Conservation (phyloP, 2,113 vertebrate species). For the Scatophagus argus region DNA sequence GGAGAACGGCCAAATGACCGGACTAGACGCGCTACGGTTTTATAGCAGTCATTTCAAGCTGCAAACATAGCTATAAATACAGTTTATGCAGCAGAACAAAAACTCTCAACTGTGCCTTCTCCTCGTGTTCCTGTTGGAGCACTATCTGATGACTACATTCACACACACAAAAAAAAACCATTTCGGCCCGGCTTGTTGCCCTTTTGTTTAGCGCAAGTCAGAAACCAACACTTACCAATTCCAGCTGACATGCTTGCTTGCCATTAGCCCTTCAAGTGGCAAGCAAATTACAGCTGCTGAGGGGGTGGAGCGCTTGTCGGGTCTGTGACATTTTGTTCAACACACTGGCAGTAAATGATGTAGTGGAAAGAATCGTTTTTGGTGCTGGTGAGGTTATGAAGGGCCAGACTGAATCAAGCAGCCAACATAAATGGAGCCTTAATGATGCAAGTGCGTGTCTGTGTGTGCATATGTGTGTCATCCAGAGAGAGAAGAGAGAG, state of each 20-base stretch:
- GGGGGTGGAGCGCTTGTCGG: conserved; percentile 26
- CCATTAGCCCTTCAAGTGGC: conserved; percentile 52
- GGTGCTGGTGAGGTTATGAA: conserved; percentile 19
- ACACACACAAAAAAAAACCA: not conserved
- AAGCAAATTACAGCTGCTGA: conserved; percentile 61
- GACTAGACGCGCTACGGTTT: not conserved
- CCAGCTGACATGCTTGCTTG: conserved; percentile 43
- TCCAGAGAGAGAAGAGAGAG: not conserved
- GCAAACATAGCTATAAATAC: not conserved
- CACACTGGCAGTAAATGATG: conserved; percentile 45
- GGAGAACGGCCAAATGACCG: not conserved
- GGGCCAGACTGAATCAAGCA: conserved; percentile 13
- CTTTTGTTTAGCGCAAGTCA: conserved; percentile 40
- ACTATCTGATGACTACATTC: not conserved
- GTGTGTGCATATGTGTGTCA: not conserved
- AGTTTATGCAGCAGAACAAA: conserved; percentile 4
- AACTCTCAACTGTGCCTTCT: not conserved
- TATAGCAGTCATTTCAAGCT: conserved; percentile 14
- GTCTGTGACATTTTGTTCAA: conserved; percentile 63
- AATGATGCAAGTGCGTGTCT: not conserved
- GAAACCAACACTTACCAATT: conserved; percentile 61
- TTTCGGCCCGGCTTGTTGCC: conserved; percentile 13
- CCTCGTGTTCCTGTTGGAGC: not conserved
- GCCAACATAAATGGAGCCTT: not conserved
- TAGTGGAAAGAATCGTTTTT: conserved; percentile 47